These are phyloP conservation scores for Bathynomus jamesi DNA, from an alignment of 1,140 invertebrate species.

Conservation along the genomic window DNA sequence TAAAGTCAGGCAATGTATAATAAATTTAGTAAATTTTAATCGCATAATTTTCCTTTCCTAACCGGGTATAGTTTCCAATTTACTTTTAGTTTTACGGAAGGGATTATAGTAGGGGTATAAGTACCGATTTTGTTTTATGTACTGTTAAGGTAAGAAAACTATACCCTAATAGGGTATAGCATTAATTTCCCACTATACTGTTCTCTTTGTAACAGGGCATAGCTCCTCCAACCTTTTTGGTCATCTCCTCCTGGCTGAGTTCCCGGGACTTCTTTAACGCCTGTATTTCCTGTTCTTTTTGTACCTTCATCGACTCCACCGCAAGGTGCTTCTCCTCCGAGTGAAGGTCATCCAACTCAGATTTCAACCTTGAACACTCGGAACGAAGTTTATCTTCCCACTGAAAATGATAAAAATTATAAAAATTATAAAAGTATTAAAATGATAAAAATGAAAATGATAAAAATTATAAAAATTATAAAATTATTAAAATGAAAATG, in stretches of 20 bases:
- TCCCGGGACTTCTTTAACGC: constrained; percentile 50
- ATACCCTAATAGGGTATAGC: too few relatives aligned
- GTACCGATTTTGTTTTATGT: too few relatives aligned
- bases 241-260: constrained; percentile 47
- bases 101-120: too few relatives aligned
- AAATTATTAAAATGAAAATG: neutral
- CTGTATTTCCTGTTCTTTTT: constrained; percentile 41
- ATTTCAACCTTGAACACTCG: constrained; percentile 50
- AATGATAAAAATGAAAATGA: neutral
- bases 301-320: constrained; percentile 45
- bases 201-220: neutral
- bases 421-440: neutral
- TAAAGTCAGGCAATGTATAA: too few relatives aligned
- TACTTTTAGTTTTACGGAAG: too few relatives aligned
- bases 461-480: neutral
- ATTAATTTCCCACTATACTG: too few relatives aligned
- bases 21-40: too few relatives aligned
- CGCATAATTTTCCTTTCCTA: too few relatives aligned
- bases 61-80: too few relatives aligned
- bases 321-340: constrained; percentile 51
- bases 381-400: constrained; percentile 45
- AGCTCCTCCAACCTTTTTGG: constrained; percentile 45
- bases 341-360: constrained; percentile 53
- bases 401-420: constrained; percentile 31
- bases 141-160: too few relatives aligned